Percentiles rank a stretch among this genome's conserved stretches.
Evolutionary conservation across 2,797 vertebrate species (phyloP).

Genomic region (Urosaurus nigricauda): DNA sequence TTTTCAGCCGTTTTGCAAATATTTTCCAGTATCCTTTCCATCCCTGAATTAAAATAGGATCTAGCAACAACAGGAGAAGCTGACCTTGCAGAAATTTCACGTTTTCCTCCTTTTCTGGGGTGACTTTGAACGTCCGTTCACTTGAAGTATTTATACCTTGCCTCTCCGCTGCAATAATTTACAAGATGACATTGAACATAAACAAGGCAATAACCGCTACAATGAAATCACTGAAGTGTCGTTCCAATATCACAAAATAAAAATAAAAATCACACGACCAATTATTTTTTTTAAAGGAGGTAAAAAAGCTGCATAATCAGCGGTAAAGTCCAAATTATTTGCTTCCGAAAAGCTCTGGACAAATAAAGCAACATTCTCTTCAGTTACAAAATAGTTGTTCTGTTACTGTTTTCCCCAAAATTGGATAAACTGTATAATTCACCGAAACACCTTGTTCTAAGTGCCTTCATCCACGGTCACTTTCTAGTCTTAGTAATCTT

Average conservation of each 20-base stretch:
- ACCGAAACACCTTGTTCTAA: neutral
- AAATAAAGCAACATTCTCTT: neutral
- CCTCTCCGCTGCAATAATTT: neutral
- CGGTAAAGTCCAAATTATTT: neutral
- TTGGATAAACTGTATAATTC: neutral
- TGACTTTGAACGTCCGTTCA: too few species aligned
- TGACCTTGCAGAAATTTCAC: neutral
- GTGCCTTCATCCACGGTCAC: neutral
- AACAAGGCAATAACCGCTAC: neutral
- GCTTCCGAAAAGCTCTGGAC: neutral
- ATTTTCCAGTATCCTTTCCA: too few species aligned
- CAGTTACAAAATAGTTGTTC: neutral
- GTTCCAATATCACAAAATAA: neutral
- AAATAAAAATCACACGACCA: neutral
- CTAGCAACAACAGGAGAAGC: neutral
- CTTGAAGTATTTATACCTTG: neutral
- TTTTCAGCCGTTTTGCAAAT: too few species aligned
- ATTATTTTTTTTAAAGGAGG: neutral
- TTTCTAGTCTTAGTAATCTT: neutral
- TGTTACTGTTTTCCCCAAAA: neutral
- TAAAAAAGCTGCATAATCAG: neutral
- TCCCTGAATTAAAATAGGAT: too few species aligned
- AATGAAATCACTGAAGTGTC: neutral
- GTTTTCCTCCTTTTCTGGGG: neutral
- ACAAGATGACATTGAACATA: neutral